Percentiles rank a stretch among this genome's conserved stretches.
These are phyloP conservation scores for Microtus pennsylvanicus DNA, from an alignment of 2,113 vertebrate genomes.

Conservation along the genomic window DNA sequence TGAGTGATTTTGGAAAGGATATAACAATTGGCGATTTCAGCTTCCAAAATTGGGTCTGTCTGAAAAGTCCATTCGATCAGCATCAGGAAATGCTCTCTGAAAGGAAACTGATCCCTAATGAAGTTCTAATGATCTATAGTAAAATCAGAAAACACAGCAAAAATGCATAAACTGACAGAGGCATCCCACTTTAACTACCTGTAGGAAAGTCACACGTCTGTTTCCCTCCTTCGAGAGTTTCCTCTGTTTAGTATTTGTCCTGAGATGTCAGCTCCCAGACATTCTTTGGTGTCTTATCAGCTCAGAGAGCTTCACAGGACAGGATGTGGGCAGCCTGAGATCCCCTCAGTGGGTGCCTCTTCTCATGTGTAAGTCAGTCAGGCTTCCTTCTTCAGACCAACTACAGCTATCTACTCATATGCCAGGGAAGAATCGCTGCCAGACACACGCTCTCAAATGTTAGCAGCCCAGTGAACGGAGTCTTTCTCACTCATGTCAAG, in stretches of 20 bases:
- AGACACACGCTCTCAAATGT: neutral
- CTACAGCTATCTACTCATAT: neutral
- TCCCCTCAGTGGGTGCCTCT: neutral
- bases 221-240: neutral
- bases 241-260: neutral
- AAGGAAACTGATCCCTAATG: neutral
- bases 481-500: neutral
- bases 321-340: neutral
- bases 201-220: neutral
- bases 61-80: constrained; percentile 2
- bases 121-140: neutral
- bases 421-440: neutral
- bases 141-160: constrained; percentile 9
- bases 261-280: neutral
- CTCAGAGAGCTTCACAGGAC: neutral
- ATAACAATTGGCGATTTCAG: neutral
- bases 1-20: neutral
- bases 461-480: neutral
- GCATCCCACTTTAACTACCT: neutral
- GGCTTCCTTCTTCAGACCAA: neutral
- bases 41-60: neutral
- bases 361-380: neutral
- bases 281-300: neutral
- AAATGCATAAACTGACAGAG: neutral
- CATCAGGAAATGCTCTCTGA: neutral